A percentile compares a stretch with the other conserved stretches of the same genome.
Evolutionary conservation across 2,888 invertebrate genomes (phyloP).

Genomic region (Nasonia oneida): DNA sequence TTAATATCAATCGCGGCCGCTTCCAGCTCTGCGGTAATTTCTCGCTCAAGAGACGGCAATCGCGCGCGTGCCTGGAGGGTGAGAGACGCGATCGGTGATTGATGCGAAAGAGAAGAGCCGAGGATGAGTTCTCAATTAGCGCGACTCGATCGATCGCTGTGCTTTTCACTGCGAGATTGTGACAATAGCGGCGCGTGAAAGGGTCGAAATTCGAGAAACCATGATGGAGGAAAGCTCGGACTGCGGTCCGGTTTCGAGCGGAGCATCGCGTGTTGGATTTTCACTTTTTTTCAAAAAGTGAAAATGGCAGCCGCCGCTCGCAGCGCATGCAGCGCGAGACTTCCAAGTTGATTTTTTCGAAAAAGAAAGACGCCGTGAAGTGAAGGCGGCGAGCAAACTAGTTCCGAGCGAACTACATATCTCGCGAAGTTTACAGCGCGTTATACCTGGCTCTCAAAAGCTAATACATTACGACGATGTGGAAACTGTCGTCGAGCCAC

Average conservation of each 20-base stretch:
- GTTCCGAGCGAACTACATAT: conserved; percentile 1
- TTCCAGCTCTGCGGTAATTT: conserved; percentile 14
- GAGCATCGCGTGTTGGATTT: neutral
- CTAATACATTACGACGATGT: neutral
- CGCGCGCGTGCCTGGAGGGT: too few species aligned
- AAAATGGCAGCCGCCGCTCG: neutral
- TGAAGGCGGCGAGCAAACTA: neutral
- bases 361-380: neutral
- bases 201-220: too few species aligned
- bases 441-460: neutral
- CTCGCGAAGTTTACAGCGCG: neutral
- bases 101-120: neutral
- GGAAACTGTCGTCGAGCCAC: neutral
- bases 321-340: neutral
- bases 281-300: neutral
- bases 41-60: neutral
- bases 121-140: too few species aligned
- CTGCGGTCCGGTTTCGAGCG: neutral
- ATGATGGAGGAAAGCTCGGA: too few species aligned
- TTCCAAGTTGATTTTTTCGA: neutral
- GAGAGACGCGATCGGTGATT: neutral
- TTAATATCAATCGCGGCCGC: conserved; percentile 19
- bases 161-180: too few species aligned
- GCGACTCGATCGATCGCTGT: too few species aligned
- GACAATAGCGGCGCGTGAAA: too few species aligned